Conservation (phyloP, 1,140 invertebrate genomes). For the Drosophila azteca region DNA sequence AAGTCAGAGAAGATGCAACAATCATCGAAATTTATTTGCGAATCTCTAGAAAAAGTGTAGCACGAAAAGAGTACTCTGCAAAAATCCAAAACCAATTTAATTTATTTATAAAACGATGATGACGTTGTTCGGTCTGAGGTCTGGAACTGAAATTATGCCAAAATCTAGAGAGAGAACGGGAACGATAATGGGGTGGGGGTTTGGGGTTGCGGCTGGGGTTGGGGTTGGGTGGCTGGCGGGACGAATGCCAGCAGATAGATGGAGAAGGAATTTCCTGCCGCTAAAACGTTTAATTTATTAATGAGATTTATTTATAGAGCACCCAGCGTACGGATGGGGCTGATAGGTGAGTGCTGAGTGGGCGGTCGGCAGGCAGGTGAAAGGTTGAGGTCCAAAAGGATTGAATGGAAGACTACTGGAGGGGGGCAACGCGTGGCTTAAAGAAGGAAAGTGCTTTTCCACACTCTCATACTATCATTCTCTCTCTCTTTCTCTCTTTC, state of each 20-base stretch:
- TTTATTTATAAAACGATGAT: conserved; percentile 60
- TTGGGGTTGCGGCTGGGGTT: conserved; percentile 6
- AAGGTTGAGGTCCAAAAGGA: conserved; percentile 45
- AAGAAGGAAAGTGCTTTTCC: not conserved
- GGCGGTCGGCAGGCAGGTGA: conserved; percentile 54
- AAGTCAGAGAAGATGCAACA: conserved; percentile 31
- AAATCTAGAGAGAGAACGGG: not conserved
- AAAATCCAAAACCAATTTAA: conserved; percentile 30
- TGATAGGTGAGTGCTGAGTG: conserved; percentile 4
- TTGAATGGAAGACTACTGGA: conserved; percentile 1
- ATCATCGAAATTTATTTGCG: conserved; percentile 4
- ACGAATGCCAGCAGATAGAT: conserved; percentile 8
- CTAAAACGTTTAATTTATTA: conserved; percentile 81
- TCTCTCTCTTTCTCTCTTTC: not conserved
- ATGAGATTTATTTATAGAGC: conserved; percentile 80
- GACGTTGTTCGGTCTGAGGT: conserved; percentile 22
- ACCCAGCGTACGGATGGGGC: not conserved
- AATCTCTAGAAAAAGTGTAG: conserved; percentile 1
- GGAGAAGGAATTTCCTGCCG: conserved; percentile 60
- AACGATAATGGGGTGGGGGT: not conserved
- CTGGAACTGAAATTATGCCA: conserved; percentile 13
- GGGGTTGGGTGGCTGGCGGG: conserved; percentile 6
- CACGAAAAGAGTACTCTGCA: conserved; percentile 18
- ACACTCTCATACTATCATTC: not conserved
- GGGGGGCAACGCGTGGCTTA: conserved; percentile 30